Evolutionary conservation across 2,113 vertebrate genomes (phyloP).

Genomic region (Gymnocephalus cernua): DNA sequence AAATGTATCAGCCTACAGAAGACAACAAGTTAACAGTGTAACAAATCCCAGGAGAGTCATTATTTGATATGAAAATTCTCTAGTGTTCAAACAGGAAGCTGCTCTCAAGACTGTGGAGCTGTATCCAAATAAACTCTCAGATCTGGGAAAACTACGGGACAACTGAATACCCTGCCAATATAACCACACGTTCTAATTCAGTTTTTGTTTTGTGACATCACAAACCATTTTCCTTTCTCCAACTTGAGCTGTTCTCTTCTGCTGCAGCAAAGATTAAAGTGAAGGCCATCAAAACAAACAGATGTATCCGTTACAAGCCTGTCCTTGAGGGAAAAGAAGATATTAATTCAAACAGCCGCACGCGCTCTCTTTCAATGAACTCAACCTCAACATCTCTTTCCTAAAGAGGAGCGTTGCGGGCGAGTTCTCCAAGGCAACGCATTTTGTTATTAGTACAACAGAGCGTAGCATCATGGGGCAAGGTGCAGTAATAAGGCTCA

Average conservation of each 20-base stretch:
- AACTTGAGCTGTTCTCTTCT: neutral
- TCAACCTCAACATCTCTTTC: slow-evolving; percentile 47
- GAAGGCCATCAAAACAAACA: slow-evolving; percentile 28
- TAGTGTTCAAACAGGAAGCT: slow-evolving; percentile 62
- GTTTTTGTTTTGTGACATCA: slow-evolving; percentile 26
- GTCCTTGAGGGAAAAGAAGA: slow-evolving; percentile 13
- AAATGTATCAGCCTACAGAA: neutral
- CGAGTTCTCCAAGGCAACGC: slow-evolving; percentile 74
- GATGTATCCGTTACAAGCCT: neutral
- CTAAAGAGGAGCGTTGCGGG: slow-evolving; percentile 53
- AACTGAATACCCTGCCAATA: slow-evolving; percentile 18
- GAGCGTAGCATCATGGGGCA: slow-evolving; percentile 45
- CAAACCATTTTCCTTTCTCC: neutral
- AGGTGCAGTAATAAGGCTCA: slow-evolving; percentile 24
- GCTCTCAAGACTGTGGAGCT: slow-evolving; percentile 36
- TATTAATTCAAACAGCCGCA: slow-evolving; percentile 17
- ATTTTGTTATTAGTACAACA: slow-evolving; percentile 69
- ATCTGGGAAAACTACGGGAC: slow-evolving; percentile 49
- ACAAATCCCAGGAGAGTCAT: slow-evolving; percentile 42
- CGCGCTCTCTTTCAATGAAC: slow-evolving; percentile 26
- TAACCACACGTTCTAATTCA: slow-evolving; percentile 26
- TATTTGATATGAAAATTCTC: slow-evolving; percentile 61
- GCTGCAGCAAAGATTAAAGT: neutral
- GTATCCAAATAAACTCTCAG: slow-evolving; percentile 64
- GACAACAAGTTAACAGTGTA: slow-evolving; percentile 20